Evolutionary conservation across 2,888 invertebrate genomes (phyloP).

Genomic region (Nemurella pictetii): DNA sequence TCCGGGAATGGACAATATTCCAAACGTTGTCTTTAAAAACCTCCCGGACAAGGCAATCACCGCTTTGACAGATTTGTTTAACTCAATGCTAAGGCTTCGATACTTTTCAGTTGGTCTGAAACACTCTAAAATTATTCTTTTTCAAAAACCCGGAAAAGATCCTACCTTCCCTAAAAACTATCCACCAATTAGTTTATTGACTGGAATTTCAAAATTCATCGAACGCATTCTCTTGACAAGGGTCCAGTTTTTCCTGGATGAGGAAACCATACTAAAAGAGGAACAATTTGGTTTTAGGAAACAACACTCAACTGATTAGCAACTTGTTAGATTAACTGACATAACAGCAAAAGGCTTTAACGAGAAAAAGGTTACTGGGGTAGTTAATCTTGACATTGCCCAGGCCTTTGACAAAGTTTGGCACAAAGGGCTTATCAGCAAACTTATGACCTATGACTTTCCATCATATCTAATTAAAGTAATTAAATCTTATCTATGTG

Average conservation of each 20-base stretch:
- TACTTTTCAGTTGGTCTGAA: too few species aligned
- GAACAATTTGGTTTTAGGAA: constrained; percentile 21
- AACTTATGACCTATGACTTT: not conserved
- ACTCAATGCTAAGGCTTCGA: not conserved
- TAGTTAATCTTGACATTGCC: too few species aligned
- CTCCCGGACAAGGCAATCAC: not conserved
- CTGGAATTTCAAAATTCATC: not conserved
- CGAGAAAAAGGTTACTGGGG: too few species aligned
- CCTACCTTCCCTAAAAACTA: constrained; percentile 37
- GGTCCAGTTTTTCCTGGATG: constrained; percentile 34
- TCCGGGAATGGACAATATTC: too few species aligned
- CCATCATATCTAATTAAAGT: not conserved
- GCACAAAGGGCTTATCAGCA: too few species aligned
- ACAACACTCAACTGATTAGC: too few species aligned
- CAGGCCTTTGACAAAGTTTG: too few species aligned
- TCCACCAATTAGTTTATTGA: constrained; percentile 45
- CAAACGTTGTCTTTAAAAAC: too few species aligned
- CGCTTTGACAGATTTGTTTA: not conserved
- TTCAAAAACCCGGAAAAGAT: too few species aligned
- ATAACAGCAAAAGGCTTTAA: not conserved
- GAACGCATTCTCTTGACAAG: not conserved
- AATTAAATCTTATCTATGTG: constrained; percentile 4
- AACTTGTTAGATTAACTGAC: not conserved
- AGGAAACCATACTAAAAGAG: constrained; percentile 26
- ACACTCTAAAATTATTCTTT: too few species aligned